Percentiles rank a stretch among this genome's conserved stretches.
Evolutionary conservation across 2,888 invertebrate species (phyloP).

Genomic region (Drosophila leonis): DNA sequence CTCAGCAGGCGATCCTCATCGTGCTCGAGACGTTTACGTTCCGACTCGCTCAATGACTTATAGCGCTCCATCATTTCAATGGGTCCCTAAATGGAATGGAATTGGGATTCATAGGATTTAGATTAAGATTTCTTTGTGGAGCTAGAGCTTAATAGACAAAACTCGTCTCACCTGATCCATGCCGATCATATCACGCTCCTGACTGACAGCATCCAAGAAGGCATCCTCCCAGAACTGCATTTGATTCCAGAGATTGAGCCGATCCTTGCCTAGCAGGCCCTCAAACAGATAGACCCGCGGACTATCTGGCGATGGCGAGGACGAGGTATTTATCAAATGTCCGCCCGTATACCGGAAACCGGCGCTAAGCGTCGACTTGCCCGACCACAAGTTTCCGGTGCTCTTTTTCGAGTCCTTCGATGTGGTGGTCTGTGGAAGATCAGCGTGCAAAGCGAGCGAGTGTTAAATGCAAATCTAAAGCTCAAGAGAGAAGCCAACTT

Average conservation of each 20-base stretch:
- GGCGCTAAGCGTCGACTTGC: conserved; percentile 94
- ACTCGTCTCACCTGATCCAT: conserved; percentile 93
- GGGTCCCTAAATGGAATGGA: conserved; percentile 88
- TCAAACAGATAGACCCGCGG: conserved; percentile 96
- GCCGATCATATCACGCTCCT: conserved; percentile 99
- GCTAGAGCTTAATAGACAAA: not conserved
- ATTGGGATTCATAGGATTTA: not conserved
- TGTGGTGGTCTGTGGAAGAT: conserved; percentile 81
- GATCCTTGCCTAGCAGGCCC: conserved; percentile 89
- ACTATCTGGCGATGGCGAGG: conserved; percentile 94
- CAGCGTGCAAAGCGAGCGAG: conserved; percentile 51
- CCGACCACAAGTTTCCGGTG: conserved; percentile 95
- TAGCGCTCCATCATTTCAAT: conserved; percentile 99
- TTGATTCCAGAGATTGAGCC: conserved; percentile 98
- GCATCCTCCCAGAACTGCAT: conserved; percentile 99
- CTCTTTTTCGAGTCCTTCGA: conserved; percentile 91
- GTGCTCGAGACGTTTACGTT: conserved; percentile 97
- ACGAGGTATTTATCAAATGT: conserved; percentile 92
- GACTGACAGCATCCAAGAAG: conserved; percentile 98
- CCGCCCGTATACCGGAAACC: conserved; percentile 95
- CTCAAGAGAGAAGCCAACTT: not conserved
- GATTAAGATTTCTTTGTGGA: not conserved
- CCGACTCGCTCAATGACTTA: conserved; percentile 95
- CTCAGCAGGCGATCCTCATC: conserved; percentile 98
- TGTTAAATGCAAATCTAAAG: conserved; percentile 34